phyloP scores from a whole-genome alignment of 2,888 invertebrate genomes.

The Masnerella sp. region DNA sequence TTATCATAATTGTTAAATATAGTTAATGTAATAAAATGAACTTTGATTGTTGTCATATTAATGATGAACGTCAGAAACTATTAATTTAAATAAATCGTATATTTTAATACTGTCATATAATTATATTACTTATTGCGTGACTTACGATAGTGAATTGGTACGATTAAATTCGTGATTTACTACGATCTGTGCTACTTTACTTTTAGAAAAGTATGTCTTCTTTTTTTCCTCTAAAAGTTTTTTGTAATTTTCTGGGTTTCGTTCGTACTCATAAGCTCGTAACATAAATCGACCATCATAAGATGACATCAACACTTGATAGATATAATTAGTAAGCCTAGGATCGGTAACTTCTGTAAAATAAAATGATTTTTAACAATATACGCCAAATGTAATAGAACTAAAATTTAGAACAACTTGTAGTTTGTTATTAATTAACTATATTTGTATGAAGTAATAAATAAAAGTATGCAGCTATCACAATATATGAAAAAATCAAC shows the following conservation, averaged over 20 bases:
- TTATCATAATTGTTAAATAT: too few relatives aligned
- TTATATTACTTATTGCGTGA: background rate
- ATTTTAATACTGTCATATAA: background rate
- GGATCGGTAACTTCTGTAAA: too few relatives aligned
- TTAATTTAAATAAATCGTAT: background rate
- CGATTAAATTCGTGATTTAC: slow-evolving; percentile 39
- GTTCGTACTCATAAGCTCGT: slow-evolving; percentile 15
- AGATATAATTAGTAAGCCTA: background rate
- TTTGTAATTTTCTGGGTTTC: slow-evolving; percentile 6
- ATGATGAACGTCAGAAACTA: too few relatives aligned
- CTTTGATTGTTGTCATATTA: too few relatives aligned
- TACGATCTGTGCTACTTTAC: slow-evolving; percentile 44
- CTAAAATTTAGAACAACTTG: too few relatives aligned
- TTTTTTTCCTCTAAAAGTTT: slow-evolving; percentile 22
- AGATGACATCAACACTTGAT: slow-evolving; percentile 13
- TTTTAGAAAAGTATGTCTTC: slow-evolving; percentile 30
- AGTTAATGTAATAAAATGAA: too few relatives aligned
- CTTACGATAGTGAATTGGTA: slow-evolving; percentile 19
- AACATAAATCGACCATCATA: slow-evolving; percentile 28
- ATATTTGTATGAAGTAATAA: too few relatives aligned
- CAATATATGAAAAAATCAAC: too few relatives aligned
- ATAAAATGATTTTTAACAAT: too few relatives aligned
- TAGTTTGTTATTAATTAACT: too few relatives aligned
- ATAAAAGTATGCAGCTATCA: too few relatives aligned
- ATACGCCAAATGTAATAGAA: too few relatives aligned